A percentile compares a stretch with the other conserved stretches of the same genome.
phyloP scores from a whole-genome alignment of 2,797 vertebrate genomes.

The Melanotaenia boesemani region DNA sequence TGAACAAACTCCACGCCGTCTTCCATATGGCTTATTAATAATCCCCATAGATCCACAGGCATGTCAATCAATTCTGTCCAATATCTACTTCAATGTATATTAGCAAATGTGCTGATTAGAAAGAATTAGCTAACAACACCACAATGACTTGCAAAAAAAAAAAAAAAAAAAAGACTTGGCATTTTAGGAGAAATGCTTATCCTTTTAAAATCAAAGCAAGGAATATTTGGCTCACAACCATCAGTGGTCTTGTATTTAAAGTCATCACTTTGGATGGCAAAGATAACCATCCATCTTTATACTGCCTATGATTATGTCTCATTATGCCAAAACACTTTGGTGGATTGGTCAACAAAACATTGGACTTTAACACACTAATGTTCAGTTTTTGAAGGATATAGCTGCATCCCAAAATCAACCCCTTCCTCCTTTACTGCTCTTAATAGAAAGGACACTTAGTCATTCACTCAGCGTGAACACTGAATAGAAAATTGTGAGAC shows the following conservation, averaged over 20 bases:
- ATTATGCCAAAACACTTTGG: not conserved
- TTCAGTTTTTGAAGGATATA: not conserved
- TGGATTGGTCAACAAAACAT: not conserved
- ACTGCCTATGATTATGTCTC: not conserved
- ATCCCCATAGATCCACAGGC: no score
- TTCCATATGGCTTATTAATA: not conserved
- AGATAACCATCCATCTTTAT: not conserved
- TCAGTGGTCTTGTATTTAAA: not conserved
- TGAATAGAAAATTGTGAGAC: not conserved
- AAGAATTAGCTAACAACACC: not conserved
- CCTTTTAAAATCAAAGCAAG: not conserved
- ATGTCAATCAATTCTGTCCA: not conserved
- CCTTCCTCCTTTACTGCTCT: not conserved
- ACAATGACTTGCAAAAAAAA: not conserved
- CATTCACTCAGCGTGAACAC: not conserved
- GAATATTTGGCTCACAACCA: not conserved
- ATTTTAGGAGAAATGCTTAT: not conserved
- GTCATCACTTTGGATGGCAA: not conserved
- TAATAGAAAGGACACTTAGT: not conserved
- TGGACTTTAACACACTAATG: not conserved
- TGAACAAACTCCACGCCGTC: not conserved
- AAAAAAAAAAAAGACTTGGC: no score
- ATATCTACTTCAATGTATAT: not conserved
- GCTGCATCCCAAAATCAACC: not conserved
- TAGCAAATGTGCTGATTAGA: not conserved